Evolutionary conservation across 2,888 invertebrate species (phyloP), one percentile per base, ranked within the genome.

Genomic region (Drosophila helvetica): DNA sequence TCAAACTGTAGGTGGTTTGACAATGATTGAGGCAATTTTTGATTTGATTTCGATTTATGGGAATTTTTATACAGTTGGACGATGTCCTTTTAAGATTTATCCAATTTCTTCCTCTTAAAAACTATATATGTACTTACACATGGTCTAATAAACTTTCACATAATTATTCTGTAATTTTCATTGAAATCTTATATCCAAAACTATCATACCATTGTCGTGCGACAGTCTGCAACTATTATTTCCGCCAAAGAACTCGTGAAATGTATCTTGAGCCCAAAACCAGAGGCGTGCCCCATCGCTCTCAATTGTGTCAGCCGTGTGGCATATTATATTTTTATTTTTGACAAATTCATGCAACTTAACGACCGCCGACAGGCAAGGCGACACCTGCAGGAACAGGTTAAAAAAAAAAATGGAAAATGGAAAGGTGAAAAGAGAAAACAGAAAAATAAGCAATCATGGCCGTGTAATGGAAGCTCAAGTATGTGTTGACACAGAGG

Each of bases 381-480:
- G 68, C 70, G 76, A 66, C 74, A 86, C 75, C 85, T 88, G 72
- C 70, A 51, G 60, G 27, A 33, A 33, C 48, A 68, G 30, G 30
- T 27, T 33, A 33, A n/a, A 9, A 33, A 15, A 4, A 22, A 22
- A 22, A 22, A 5, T 22, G 22, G 22, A 22, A 22, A 30, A 17
- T 18, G 46, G 12, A 7, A 33, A 17, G 22, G 33, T 25, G 30
- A 27, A 43, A 51, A 52, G 18, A 52, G 45, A 51, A 43, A 52
- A 54, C 38, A 54, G 43, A 77, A 57, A 76, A 75, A 80, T 79
- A 84, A 80, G 80, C 80, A 83, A 90, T 88, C 86, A 88, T 88
- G 79, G 78, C 69, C 80, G 74, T 88, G 84, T 87, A 86, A 87
- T 89, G 86, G 77, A 78, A 86, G 78, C 82, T 80, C 80, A 78